phyloP scores from a whole-genome alignment of 1,140 invertebrate genomes.

The Sipha flava region DNA sequence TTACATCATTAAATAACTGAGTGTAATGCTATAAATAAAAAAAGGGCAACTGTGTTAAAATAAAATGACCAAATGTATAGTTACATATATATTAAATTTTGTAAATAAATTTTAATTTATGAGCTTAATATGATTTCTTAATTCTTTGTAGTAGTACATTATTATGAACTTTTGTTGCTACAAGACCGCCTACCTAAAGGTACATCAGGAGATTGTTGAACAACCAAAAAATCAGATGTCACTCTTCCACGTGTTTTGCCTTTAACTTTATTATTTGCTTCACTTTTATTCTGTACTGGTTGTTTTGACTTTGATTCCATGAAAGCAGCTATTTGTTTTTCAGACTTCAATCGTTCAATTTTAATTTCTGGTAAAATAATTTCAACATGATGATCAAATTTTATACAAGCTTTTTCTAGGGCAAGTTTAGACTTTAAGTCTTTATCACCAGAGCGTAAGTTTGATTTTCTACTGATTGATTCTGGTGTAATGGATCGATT shows the following conservation, averaged over 20 bases:
- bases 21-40: too few species aligned
- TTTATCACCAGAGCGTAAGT: not conserved
- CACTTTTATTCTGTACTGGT: not conserved
- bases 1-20: too few species aligned
- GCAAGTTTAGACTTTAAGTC: not conserved
- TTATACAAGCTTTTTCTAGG: not conserved
- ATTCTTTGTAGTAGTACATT: too few species aligned
- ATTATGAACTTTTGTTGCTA: not conserved
- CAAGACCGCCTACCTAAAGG: not conserved
- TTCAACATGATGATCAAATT: not conserved
- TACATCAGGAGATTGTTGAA: not conserved
- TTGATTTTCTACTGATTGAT: constrained; percentile 1
- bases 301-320: not conserved
- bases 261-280: not conserved
- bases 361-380: not conserved
- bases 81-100: too few species aligned
- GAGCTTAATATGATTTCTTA: too few species aligned
- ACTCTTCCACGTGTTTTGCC: not conserved
- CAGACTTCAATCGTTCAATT: not conserved
- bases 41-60: too few species aligned
- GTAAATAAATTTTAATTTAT: too few species aligned
- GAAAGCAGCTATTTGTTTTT: not conserved
- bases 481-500: not conserved
- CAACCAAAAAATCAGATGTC: not conserved
- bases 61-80: too few species aligned